Conservation (phyloP, 2,888 invertebrate species). For the Nephrotoma guestfalica region DNA sequence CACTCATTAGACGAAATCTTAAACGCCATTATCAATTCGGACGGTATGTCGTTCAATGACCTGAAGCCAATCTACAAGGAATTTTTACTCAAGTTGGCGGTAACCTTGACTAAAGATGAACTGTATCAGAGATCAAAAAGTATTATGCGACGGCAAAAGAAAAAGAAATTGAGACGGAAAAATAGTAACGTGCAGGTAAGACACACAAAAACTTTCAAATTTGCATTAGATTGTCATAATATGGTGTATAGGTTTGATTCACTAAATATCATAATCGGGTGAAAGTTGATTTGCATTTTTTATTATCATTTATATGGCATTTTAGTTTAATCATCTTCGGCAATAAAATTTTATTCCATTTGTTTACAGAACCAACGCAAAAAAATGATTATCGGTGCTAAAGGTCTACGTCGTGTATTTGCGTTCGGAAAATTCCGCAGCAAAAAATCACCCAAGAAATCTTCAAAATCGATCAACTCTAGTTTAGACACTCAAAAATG, state of each 20-base stretch:
- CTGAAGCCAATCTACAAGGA: conserved; percentile 84
- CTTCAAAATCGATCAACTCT: conserved; percentile 11
- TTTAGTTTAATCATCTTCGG: neutral
- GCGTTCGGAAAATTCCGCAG: conserved; percentile 34
- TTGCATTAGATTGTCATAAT: neutral
- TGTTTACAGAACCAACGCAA: conserved; percentile 38
- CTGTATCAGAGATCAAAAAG: conserved; percentile 78
- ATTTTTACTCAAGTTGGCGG: conserved; percentile 70
- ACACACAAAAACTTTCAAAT: conserved; percentile 22
- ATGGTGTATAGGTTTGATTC: neutral
- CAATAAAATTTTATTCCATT: neutral
- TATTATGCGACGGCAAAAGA: conserved; percentile 74
- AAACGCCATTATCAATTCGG: conserved; percentile 76
- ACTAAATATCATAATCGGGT: neutral
- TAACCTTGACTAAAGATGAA: conserved; percentile 84
- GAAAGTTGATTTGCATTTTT: conserved; percentile 8
- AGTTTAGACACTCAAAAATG: conserved; percentile 33
- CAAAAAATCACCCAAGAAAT: conserved; percentile 17
- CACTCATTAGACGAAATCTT: conserved; percentile 79
- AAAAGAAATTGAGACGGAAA: conserved; percentile 43
- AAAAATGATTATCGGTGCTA: conserved; percentile 44
- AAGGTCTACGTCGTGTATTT: conserved; percentile 47
- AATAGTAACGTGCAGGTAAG: conserved; percentile 36
- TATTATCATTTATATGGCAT: conserved; percentile 12
- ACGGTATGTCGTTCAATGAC: conserved; percentile 88